phyloP scores from a whole-genome alignment of 2,888 invertebrate genomes.

The Salticus scenicus region DNA sequence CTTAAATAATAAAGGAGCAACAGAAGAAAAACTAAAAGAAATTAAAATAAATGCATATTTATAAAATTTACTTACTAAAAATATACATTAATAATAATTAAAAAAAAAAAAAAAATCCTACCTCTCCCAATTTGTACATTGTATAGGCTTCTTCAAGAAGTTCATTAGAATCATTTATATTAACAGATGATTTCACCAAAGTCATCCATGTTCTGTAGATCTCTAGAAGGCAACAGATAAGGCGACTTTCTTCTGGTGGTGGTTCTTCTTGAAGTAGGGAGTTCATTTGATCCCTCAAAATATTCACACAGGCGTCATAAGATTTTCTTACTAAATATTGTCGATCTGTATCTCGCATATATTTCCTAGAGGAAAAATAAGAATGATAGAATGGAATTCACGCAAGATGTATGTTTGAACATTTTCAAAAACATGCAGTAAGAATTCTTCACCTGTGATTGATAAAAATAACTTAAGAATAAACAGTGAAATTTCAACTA shows the following conservation, averaged over 20 bases:
- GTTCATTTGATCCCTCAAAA: slow-evolving; percentile 66
- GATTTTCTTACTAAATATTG: slow-evolving; percentile 88
- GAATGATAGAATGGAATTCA: no score
- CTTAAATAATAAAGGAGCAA: no score
- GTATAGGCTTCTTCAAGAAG: slow-evolving; percentile 74
- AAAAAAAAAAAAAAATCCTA: slow-evolving; percentile 60
- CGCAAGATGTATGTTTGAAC: no score
- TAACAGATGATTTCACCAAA: slow-evolving; percentile 63
- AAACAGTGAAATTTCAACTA: no score
- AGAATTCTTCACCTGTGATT: no score
- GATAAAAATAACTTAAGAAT: no score
- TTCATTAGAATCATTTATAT: slow-evolving; percentile 73
- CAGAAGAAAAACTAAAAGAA: no score
- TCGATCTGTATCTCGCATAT: slow-evolving; percentile 89
- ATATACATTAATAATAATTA: no score
- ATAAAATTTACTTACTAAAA: no score
- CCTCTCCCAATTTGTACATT: slow-evolving; percentile 73
- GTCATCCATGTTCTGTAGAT: slow-evolving; percentile 71
- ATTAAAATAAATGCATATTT: no score
- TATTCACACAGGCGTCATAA: slow-evolving; percentile 75
- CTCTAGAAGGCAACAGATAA: slow-evolving; percentile 69
- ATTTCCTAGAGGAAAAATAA: slow-evolving; percentile 80
- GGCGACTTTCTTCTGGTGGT: slow-evolving; percentile 66
- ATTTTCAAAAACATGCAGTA: no score
- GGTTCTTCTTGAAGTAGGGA: slow-evolving; percentile 66